phyloP scores from a whole-genome alignment of 1,140 invertebrate species.

The Drosophila rhopaloa region DNA sequence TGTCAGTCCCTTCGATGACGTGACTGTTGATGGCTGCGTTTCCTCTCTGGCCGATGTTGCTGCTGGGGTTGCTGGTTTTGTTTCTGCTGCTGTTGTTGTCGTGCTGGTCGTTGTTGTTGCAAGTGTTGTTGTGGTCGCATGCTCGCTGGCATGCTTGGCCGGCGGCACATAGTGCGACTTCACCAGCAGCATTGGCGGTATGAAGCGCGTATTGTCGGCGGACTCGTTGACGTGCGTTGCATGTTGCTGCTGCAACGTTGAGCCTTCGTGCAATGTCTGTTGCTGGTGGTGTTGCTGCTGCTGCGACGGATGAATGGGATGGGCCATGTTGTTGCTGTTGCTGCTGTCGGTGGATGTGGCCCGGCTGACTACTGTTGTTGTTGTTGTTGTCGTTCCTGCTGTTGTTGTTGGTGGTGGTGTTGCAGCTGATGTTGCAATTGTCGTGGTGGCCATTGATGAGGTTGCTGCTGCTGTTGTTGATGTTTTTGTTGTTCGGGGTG shows the following conservation, averaged over 20 bases:
- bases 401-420: not conserved
- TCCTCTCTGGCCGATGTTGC: slow-evolving; percentile 10
- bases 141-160: slow-evolving; percentile 59
- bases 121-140: slow-evolving; percentile 26
- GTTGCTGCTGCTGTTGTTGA: not conserved
- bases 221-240: slow-evolving; percentile 70
- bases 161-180: slow-evolving; percentile 83
- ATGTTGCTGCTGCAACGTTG: slow-evolving; percentile 30
- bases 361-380: slow-evolving; percentile 6
- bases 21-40: slow-evolving; percentile 34
- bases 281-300: slow-evolving; percentile 28
- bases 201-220: slow-evolving; percentile 80
- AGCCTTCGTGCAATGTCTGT: slow-evolving; percentile 15
- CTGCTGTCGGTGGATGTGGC: slow-evolving; percentile 5
- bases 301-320: slow-evolving; percentile 36
- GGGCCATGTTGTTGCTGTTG: slow-evolving; percentile 9
- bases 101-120: slow-evolving; percentile 25
- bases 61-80: slow-evolving; percentile 4
- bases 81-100: slow-evolving; percentile 10
- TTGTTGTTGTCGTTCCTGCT: not conserved
- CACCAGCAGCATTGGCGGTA: slow-evolving; percentile 83
- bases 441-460: not conserved
- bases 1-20: slow-evolving; percentile 18
- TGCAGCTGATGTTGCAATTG: slow-evolving; percentile 6
- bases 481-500: slow-evolving; percentile 9